Conservation (phyloP, 35 echinoderm and acorn worm species). For the Apostichopus parvimensis region DNA sequence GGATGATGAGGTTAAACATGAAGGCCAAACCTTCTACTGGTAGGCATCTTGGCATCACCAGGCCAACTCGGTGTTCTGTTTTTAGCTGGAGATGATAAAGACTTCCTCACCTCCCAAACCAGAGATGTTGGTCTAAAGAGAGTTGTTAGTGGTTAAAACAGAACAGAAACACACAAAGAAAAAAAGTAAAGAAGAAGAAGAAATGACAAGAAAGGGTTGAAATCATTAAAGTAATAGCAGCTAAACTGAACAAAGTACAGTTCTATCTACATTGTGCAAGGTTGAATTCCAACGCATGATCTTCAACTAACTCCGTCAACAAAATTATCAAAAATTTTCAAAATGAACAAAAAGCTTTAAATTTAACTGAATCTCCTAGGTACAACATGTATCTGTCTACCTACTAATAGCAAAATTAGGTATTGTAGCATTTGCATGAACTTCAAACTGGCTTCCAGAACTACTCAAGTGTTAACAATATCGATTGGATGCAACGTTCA, state of each 20-base stretch:
- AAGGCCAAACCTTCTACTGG: constrained; percentile 31
- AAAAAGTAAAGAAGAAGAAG: background rate
- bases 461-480: no score
- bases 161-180: constrained; percentile 24
- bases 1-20: background rate
- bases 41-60: constrained; percentile 51
- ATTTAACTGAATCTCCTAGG: no score
- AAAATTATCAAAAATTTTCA: no score
- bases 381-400: no score
- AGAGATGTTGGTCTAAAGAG: constrained; percentile 88
- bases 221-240: background rate
- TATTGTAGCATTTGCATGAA: no score
- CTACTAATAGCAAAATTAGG: no score
- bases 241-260: background rate
- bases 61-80: constrained; percentile 89
- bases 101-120: constrained; percentile 98
- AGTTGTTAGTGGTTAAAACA: constrained; percentile 33
- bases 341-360: no score
- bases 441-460: no score
- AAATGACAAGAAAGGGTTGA: constrained; percentile 16
- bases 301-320: no score
- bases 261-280: no score
- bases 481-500: no score
- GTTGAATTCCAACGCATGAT: no score
- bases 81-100: constrained; percentile 91